These are phyloP conservation scores for Rotaria sp. DNA, from an alignment of 2,888 invertebrate species.

Conservation along the genomic window DNA sequence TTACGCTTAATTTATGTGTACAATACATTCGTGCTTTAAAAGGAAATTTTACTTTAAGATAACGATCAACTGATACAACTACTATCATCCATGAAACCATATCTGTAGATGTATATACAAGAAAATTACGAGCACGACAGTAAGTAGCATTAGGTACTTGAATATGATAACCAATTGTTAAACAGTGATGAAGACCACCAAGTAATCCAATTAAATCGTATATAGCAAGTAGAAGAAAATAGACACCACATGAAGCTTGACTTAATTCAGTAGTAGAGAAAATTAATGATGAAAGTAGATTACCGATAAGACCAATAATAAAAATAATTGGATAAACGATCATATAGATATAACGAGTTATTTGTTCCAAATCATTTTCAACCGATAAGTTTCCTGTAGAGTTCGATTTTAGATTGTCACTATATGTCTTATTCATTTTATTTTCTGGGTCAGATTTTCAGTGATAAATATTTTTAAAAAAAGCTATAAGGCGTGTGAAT, in stretches of 20 bases:
- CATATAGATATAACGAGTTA: background rate
- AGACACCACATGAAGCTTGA: background rate
- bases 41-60: background rate
- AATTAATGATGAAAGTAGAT: background rate
- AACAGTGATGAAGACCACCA: slow-evolving; percentile 6
- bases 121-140: background rate
- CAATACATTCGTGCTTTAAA: background rate
- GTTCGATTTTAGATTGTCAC: background rate
- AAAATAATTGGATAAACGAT: background rate
- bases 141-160: background rate
- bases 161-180: background rate
- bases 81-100: slow-evolving; percentile 28
- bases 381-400: background rate
- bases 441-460: background rate
- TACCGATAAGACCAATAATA: background rate
- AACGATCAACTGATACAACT: background rate
- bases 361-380: background rate
- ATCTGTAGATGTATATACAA: background rate
- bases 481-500: background rate
- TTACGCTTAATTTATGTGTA: background rate
- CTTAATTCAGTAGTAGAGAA: background rate
- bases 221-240: background rate
- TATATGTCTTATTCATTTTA: background rate
- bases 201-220: background rate
- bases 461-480: background rate